phyloP scores from a whole-genome alignment of 2,797 vertebrate genomes.

The Pogoniulus pusillus region DNA sequence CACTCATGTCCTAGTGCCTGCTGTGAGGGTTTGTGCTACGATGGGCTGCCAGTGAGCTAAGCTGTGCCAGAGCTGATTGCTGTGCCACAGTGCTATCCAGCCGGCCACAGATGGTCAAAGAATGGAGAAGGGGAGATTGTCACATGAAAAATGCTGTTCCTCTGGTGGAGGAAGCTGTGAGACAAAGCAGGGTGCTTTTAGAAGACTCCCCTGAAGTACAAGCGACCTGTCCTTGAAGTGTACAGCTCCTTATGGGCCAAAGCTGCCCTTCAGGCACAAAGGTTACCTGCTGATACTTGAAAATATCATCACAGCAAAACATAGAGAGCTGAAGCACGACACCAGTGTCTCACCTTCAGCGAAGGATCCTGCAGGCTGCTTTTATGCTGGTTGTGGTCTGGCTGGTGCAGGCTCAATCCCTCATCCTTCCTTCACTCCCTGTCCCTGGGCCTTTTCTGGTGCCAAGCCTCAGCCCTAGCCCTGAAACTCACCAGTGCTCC shows the following conservation, averaged over 20 bases:
- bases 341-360: too few species aligned
- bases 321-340: not conserved
- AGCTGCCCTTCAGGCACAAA: not conserved
- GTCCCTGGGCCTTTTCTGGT: too few species aligned
- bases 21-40: not conserved
- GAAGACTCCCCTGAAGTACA: not conserved
- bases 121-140: not conserved
- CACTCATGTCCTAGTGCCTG: rapidly evolving
- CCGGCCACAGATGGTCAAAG: not conserved
- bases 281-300: not conserved
- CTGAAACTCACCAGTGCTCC: too few species aligned
- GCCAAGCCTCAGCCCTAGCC: too few species aligned
- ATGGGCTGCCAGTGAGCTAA: not conserved
- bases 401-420: too few species aligned
- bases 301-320: not conserved
- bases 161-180: not conserved
- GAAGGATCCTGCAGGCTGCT: too few species aligned
- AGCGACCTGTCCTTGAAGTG: not conserved
- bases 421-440: too few species aligned
- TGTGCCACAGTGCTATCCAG: rapidly evolving
- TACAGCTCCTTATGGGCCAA: too few species aligned
- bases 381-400: too few species aligned
- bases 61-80: not conserved
- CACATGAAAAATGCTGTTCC: not conserved
- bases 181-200: not conserved